A percentile compares a stretch with the other conserved stretches of the same genome.
Evolutionary conservation across 2,888 invertebrate species (phyloP).

Genomic region (Villa cingulata): DNA sequence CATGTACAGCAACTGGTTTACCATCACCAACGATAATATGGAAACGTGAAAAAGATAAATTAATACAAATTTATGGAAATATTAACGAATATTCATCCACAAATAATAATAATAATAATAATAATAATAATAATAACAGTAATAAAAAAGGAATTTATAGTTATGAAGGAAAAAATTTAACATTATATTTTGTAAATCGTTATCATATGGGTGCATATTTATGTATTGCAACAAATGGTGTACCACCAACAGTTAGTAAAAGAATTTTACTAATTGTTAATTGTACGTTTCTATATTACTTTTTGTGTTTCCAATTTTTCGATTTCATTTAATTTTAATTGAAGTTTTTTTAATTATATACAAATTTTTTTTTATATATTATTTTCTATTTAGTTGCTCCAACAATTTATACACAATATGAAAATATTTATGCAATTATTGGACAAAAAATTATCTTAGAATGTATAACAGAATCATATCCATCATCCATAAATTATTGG

Average conservation of each 20-base stretch:
- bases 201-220: conserved; percentile 32
- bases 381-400: conserved; percentile 32
- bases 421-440: conserved; percentile 28
- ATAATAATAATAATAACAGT: too few relatives aligned
- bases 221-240: conserved; percentile 34
- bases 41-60: conserved; percentile 65
- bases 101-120: too few relatives aligned
- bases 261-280: conserved; percentile 31
- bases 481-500: conserved; percentile 33
- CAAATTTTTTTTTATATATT: too few relatives aligned
- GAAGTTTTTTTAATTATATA: not conserved
- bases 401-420: conserved; percentile 29
- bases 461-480: conserved; percentile 33
- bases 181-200: conserved; percentile 26
- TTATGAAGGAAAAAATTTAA: conserved; percentile 29
- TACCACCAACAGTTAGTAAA: conserved; percentile 36
- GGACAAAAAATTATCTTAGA: conserved; percentile 32
- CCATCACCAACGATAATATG: conserved; percentile 77
- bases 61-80: conserved; percentile 36
- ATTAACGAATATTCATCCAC: too few relatives aligned
- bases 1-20: conserved; percentile 76
- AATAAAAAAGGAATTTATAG: conserved; percentile 25
- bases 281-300: conserved; percentile 23
- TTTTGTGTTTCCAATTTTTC: too few relatives aligned
- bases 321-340: too few relatives aligned